phyloP scores from a whole-genome alignment of 2,888 invertebrate species.

The Agrotis exclamationis region DNA sequence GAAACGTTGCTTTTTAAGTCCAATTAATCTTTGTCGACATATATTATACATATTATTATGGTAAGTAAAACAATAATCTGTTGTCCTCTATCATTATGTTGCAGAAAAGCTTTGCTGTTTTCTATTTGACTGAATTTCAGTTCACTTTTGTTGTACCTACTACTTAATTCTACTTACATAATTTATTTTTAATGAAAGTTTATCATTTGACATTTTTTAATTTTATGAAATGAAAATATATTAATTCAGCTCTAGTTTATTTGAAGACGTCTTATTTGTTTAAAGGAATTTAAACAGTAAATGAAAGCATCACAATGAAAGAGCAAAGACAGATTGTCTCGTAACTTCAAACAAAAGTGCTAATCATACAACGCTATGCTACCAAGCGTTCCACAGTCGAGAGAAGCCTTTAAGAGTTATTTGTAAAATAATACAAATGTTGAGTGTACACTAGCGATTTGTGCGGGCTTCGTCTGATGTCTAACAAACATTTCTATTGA shows the following conservation, averaged over 20 bases:
- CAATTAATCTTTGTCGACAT: slow-evolving; percentile 3
- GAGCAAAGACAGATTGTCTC: slow-evolving; percentile 45
- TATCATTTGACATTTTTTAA: too few relatives aligned
- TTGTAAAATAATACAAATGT: slow-evolving; percentile 66
- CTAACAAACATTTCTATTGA: slow-evolving; percentile 81
- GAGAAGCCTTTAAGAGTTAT: slow-evolving; percentile 54
- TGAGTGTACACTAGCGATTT: slow-evolving; percentile 57
- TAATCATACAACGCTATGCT: slow-evolving; percentile 56
- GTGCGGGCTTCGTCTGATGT: slow-evolving; percentile 57
- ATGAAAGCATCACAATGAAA: slow-evolving; percentile 22
- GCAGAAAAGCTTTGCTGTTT: slow-evolving; percentile 14
- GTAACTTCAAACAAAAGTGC: slow-evolving; percentile 39
- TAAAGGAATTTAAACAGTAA: slow-evolving; percentile 29
- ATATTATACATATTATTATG: too few relatives aligned
- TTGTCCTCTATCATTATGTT: not conserved
- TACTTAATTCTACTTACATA: too few relatives aligned
- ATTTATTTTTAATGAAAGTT: not conserved
- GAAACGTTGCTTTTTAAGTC: not conserved
- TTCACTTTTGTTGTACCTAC: not conserved
- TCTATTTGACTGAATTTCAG: not conserved
- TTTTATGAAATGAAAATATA: slow-evolving; percentile 2
- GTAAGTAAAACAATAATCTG: not conserved
- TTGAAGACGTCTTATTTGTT: slow-evolving; percentile 11
- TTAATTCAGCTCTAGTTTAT: not conserved
- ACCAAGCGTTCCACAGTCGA: slow-evolving; percentile 47